phyloP scores from a whole-genome alignment of 2,113 vertebrate genomes.

The Aphyosemion australe region DNA sequence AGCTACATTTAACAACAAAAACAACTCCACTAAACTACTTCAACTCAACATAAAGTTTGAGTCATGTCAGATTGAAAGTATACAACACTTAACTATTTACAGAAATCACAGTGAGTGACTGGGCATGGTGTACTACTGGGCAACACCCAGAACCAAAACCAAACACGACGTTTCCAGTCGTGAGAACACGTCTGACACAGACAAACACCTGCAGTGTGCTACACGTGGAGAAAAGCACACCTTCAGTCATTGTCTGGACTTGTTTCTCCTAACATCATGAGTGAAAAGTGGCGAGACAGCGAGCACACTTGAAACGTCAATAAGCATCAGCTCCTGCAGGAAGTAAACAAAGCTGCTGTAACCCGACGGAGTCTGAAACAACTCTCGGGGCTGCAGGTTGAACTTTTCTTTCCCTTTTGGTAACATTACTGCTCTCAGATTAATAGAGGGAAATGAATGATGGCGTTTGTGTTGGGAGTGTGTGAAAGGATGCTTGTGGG shows the following conservation, averaged over 20 bases:
- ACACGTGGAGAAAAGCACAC: background rate
- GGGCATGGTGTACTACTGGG: background rate
- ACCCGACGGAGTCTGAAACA: background rate
- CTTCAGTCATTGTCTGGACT: slow-evolving; percentile 3
- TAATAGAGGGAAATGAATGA: background rate
- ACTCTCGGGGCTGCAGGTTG: background rate
- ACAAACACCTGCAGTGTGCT: slow-evolving; percentile 24
- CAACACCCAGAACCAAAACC: slow-evolving; percentile 10
- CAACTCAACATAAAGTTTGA: background rate
- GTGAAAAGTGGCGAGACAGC: background rate
- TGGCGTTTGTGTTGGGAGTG: slow-evolving; percentile 20
- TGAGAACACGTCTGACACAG: slow-evolving; percentile 22
- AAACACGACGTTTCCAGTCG: slow-evolving; percentile 5
- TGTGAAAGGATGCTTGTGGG: slow-evolving; percentile 39
- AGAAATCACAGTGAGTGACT: background rate
- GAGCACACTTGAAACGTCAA: background rate
- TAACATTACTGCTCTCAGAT: background rate
- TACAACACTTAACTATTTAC: background rate
- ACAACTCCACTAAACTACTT: too few species aligned
- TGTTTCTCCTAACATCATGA: background rate
- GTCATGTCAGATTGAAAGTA: background rate
- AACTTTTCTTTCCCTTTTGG: background rate
- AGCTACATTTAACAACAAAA: too few species aligned
- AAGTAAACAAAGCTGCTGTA: background rate
- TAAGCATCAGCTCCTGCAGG: background rate